Evolutionary conservation across 2,888 invertebrate genomes (phyloP).

Genomic region (Tetanocera ferruginea): DNA sequence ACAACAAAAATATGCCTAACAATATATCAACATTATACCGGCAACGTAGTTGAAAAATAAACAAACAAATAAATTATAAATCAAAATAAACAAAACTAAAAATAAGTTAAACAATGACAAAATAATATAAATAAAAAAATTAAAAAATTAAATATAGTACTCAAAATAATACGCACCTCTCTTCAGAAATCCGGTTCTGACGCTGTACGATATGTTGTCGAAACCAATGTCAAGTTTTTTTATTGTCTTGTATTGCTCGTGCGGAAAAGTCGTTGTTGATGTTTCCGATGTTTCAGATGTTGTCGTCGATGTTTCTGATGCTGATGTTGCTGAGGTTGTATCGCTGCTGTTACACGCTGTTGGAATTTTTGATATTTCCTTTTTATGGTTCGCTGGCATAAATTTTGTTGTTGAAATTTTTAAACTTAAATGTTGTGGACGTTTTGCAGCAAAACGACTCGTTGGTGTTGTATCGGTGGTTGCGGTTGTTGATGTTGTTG

Average conservation of each 20-base stretch:
- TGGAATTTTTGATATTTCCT: slow-evolving; percentile 48
- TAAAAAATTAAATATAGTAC: no score
- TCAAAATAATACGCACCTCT: slow-evolving; percentile 57
- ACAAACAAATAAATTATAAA: no score
- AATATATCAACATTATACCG: no score
- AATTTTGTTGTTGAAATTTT: slow-evolving; percentile 37
- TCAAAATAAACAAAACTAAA: no score
- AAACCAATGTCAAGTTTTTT: slow-evolving; percentile 64
- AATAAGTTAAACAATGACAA: no score
- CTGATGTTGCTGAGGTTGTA: slow-evolving; percentile 31
- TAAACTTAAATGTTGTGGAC: slow-evolving; percentile 43
- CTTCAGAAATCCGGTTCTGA: slow-evolving; percentile 61
- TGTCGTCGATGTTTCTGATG: slow-evolving; percentile 47
- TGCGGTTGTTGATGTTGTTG: slow-evolving; percentile 7
- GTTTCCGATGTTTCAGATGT: slow-evolving; percentile 36
- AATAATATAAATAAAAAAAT: no score
- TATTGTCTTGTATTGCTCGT: slow-evolving; percentile 58
- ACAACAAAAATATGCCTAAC: no score
- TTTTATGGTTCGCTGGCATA: slow-evolving; percentile 35
- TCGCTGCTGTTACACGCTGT: slow-evolving; percentile 9
- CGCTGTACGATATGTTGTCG: slow-evolving; percentile 61
- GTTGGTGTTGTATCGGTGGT: slow-evolving; percentile 6
- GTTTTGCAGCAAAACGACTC: slow-evolving; percentile 39
- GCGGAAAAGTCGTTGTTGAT: slow-evolving; percentile 50
- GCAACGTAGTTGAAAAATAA: no score